These are phyloP conservation scores for Rhinoptilus africanus DNA, from an alignment of 2,113 vertebrate species.

Conservation along the genomic window DNA sequence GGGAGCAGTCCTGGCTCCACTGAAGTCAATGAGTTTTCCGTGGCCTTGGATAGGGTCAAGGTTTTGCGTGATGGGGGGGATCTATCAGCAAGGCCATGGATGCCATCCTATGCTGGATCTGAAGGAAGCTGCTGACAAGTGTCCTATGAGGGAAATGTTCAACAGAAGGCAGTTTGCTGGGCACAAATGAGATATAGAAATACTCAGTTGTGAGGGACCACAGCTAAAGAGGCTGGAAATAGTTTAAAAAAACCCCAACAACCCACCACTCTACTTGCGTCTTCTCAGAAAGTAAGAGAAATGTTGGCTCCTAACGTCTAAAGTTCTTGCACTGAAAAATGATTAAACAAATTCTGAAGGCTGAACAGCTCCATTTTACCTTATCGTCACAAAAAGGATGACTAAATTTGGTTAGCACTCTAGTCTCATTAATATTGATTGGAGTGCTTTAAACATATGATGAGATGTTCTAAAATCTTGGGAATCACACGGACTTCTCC, in stretches of 20 bases:
- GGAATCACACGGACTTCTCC: background rate
- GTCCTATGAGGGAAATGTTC: background rate
- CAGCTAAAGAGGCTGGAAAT: background rate
- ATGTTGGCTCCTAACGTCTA: background rate
- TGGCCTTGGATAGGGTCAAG: background rate
- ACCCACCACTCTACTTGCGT: rapidly evolving
- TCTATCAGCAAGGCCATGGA: background rate
- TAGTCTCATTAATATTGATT: background rate
- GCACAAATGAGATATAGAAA: background rate
- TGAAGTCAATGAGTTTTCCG: background rate
- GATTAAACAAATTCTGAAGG: background rate
- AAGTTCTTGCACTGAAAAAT: background rate
- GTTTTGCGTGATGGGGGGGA: background rate
- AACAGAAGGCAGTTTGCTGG: background rate
- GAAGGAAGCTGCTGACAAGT: background rate
- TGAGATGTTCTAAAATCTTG: background rate
- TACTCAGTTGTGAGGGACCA: background rate
- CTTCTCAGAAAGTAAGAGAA: background rate
- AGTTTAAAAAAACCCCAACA: background rate
- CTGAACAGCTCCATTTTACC: background rate
- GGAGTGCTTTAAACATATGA: background rate
- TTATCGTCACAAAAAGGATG: background rate
- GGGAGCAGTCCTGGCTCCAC: background rate
- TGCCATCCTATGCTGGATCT: background rate
- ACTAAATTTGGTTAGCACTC: background rate